Evolutionary conservation across 2,888 invertebrate species (phyloP), one percentile per base, ranked within the genome.

Genomic region (Schizaphis graminum): DNA sequence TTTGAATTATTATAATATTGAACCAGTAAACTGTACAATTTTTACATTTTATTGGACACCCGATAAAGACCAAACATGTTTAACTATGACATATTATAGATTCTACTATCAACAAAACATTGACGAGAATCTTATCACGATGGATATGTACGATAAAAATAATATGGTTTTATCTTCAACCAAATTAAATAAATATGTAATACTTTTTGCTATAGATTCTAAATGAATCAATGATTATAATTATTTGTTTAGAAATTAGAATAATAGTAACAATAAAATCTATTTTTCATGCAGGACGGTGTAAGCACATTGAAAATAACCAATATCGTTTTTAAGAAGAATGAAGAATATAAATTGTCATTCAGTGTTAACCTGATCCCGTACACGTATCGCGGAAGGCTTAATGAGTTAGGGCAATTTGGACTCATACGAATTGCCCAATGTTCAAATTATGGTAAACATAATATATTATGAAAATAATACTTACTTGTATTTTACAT

Each of bases 401-500:
- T n/a, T n/a, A n/a, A n/a, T n/a, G n/a, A n/a, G n/a, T n/a, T n/a
- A n/a, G n/a, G n/a, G n/a, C n/a, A n/a, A n/a, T 49, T 88, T 35
- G 35, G 53, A 53, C 53, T 88, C 53, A 10, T 53, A 21, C 35
- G n/a, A 21, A 88, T 88, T 35, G 53, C 35, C 10, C 4, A 53
- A 88, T 88, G 53, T 53, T 88, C 88, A 53, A 53, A 24, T 56
- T n/a, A 88, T n/a, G n/a, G n/a, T n/a, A n/a, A n/a, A n/a, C n/a
- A n/a, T n/a, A n/a, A n/a, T n/a, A n/a, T n/a, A n/a, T n/a, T n/a
- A n/a, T n/a, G n/a, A n/a, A n/a, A n/a, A n/a, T n/a, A n/a, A n/a
- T n/a, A n/a, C n/a, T n/a, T n/a, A n/a, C n/a, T n/a, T n/a, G n/a
- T n/a, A n/a, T n/a, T n/a, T n/a, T n/a, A n/a, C n/a, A n/a, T n/a